phyloP scores from a whole-genome alignment of 1,140 invertebrate genomes.

The Antheraea pernyi region DNA sequence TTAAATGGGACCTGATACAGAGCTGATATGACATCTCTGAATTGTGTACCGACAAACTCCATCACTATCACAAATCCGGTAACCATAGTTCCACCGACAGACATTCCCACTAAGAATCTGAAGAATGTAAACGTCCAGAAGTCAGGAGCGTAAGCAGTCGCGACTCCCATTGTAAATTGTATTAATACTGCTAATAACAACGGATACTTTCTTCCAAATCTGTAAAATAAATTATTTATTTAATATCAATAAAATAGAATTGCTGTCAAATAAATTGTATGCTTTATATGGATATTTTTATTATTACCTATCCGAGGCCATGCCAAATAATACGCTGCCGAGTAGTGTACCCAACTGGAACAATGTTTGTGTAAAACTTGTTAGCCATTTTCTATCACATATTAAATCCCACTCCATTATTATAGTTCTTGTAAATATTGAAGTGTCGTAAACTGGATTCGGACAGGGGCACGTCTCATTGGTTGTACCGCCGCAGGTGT shows the following conservation, averaged over 20 bases:
- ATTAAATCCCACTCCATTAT: slow-evolving; percentile 87
- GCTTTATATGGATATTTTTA: slow-evolving; percentile 6
- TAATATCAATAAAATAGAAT: neutral
- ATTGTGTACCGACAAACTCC: slow-evolving; percentile 78
- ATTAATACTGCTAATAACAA: slow-evolving; percentile 80
- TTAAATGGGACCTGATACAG: slow-evolving; percentile 82
- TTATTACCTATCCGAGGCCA: slow-evolving; percentile 71
- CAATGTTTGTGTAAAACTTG: slow-evolving; percentile 83
- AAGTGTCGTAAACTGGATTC: slow-evolving; percentile 80
- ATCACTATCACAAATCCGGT: slow-evolving; percentile 81
- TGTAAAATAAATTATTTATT: slow-evolving; percentile 35
- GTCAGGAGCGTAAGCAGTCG: slow-evolving; percentile 80
- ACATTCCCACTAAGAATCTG: slow-evolving; percentile 80
- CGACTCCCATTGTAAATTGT: slow-evolving; percentile 80
- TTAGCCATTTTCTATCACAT: slow-evolving; percentile 82
- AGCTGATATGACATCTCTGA: slow-evolving; percentile 82
- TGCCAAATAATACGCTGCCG: slow-evolving; percentile 72
- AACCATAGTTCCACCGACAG: slow-evolving; percentile 83
- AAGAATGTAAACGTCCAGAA: slow-evolving; percentile 82
- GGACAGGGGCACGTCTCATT: slow-evolving; percentile 76
- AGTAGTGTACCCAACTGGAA: slow-evolving; percentile 71
- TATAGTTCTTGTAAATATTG: slow-evolving; percentile 85
- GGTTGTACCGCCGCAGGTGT: slow-evolving; percentile 58
- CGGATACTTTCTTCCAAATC: slow-evolving; percentile 82
- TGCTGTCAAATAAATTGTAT: neutral